Base-by-base conservation (phyloP, 30 jellyfish, hydroid and myxozoan species). In the Cassiopea xamachana region DNA sequence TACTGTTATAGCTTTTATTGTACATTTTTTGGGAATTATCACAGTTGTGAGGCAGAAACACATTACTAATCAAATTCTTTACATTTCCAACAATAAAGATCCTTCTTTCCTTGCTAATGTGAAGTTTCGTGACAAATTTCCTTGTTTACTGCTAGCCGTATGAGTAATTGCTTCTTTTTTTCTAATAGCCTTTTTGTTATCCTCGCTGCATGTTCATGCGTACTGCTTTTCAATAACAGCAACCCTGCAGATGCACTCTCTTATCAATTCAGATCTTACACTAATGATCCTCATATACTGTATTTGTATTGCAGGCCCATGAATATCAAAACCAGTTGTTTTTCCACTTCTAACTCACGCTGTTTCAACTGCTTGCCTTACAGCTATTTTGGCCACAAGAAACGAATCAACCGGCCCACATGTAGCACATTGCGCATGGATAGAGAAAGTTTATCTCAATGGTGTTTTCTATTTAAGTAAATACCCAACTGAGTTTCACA, bases 281-380 rank as follows among this genome's bases (percentile, higher is more conserved):
- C 51, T 27, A 71, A 17, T 27, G 55, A 71, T 27, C 55, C 18
- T 43, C 8, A 3, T 55, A 71, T 6, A n/a, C 19, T 71, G 59
- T 7, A 1, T n/a, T n/a, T n/a, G n/a, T n/a, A 71, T 71, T 71
- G 7, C 18, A 7, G 19, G 15, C 55, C 1, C 14, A 71, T 71
- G 80, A 78, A 78, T 78, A 46, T 69, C 51, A 70, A 3, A 55
- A 83, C 92, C 92, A 39, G 92, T 83, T 83, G 92, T 83, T 48
- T 70, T 83, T 55, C 58, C 17, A 14, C 60, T 60, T 78, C 61
- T 83, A 79, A 72, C 92, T 48, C 92, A 83, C 92, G 92, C 92
- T 70, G 75, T 9, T 59, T 1, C 9, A 50, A 47, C 47, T 46
- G 75, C 73, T 50, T 60, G 50, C 27, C 44, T 46, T 2, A 43